These are phyloP conservation scores for Channa maculata DNA, from an alignment of 2,113 vertebrate species.

Conservation along the genomic window DNA sequence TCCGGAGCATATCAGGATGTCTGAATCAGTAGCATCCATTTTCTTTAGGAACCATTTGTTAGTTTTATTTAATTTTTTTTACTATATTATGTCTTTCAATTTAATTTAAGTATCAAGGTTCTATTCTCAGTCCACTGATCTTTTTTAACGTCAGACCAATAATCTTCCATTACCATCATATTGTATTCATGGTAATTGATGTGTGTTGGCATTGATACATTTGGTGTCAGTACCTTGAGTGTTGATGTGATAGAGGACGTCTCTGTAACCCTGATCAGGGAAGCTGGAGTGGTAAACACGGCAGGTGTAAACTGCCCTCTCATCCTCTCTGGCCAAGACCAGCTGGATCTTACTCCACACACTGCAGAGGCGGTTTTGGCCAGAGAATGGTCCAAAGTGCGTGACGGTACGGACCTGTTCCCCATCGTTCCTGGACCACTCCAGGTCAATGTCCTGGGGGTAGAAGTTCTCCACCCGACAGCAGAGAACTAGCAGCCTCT, in stretches of 20 bases:
- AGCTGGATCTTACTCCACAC: constrained; percentile 76
- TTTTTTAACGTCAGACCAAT: too few relatives aligned
- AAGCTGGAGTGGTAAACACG: constrained; percentile 73
- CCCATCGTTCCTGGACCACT: constrained; percentile 71
- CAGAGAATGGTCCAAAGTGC: constrained; percentile 73
- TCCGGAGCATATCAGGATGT: too few relatives aligned
- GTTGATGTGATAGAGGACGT: constrained; percentile 73
- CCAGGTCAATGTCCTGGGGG: constrained; percentile 59
- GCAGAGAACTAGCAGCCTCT: constrained; percentile 71
- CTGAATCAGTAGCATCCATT: too few relatives aligned
- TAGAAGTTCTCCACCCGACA: constrained; percentile 78
- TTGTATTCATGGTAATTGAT: too few relatives aligned
- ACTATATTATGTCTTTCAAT: too few relatives aligned
- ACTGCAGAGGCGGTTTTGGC: constrained; percentile 59
- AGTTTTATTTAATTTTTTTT: too few relatives aligned
- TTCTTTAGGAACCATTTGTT: too few relatives aligned
- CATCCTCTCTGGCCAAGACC: constrained; percentile 63
- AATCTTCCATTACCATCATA: too few relatives aligned
- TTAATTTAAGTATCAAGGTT: too few relatives aligned
- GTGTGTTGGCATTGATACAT: too few relatives aligned
- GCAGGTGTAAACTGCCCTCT: constrained; percentile 68
- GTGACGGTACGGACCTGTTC: constrained; percentile 39
- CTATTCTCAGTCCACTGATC: too few relatives aligned
- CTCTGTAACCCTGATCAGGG: constrained; percentile 55
- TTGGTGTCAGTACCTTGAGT: constrained; percentile 61